Evolutionary conservation across 1,140 invertebrate species (phyloP), one percentile per base, ranked within the genome.

Genomic region (Trichonephila inaurata): DNA sequence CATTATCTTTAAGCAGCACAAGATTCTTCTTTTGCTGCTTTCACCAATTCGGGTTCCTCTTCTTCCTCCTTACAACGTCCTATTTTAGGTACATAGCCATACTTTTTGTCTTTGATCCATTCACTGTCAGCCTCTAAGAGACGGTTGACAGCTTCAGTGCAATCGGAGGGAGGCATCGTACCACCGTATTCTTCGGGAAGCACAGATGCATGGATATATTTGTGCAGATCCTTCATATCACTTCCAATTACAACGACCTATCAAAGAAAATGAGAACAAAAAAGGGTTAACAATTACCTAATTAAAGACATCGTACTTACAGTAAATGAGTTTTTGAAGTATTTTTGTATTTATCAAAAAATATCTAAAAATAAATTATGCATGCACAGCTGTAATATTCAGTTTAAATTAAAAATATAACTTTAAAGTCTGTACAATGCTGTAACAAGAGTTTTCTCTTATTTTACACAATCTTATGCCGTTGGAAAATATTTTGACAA

Each of bases 131-230:
- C 89, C 24, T 93, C 66, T 66, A 93, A 12, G 8, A 93, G 33
- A 7, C 81, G 62, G 18, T 44, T 33, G 4, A 93, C 66, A 16
- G 92, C 69, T 62, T 94, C 94, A 0, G 77, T 86, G 64, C 61
- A 81, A 40, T 94, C 92, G 14, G 93, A 94, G 2, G 93, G 14
- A 18, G 92, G 92, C 18, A 94, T 44, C 12, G 33, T 40, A 2
- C 94, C 94, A 0, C 94, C 94, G 28, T 94, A 94, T 61, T 94
- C 94, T n/a, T 86, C 89, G 8, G 94, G 94, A 7, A 94, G 93
- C 1, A 94, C 69, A 21, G 94, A 90, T 18, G 94, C 85, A 24
- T 93, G 94, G n/a, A 94, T 87, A 72, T 94, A 82, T 44, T 94
- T 91, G 69, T 94, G 94, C 19, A 94, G 69, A 16, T 90, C 89